phyloP scores from a whole-genome alignment of 2,888 invertebrate genomes.

The Sussaba pulchella region DNA sequence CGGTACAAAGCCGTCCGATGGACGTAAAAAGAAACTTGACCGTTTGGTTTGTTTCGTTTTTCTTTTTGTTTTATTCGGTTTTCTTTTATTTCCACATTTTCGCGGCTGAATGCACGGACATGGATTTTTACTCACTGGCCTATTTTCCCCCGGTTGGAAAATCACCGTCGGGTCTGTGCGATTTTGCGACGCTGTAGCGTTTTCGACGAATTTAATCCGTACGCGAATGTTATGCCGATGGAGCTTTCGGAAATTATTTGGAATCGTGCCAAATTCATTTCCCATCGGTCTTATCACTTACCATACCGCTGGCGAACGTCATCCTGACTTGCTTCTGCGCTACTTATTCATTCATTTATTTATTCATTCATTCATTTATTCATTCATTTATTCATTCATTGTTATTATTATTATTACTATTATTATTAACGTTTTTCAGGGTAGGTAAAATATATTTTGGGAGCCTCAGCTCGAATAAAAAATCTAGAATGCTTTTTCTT shows the following conservation, averaged over 20 bases:
- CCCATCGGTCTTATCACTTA: not conserved
- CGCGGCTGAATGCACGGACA: not conserved
- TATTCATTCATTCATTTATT: no score
- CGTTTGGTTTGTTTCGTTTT: conserved; percentile 13
- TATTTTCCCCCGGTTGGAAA: not conserved
- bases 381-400: conserved; percentile 21
- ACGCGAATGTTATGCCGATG: not conserved
- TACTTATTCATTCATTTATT: conserved; percentile 20
- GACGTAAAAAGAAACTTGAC: not conserved
- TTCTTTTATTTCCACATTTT: no score
- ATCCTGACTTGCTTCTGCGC: not conserved
- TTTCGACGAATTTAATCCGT: conserved; percentile 14
- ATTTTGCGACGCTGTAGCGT: not conserved
- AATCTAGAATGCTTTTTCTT: no score
- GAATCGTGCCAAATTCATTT: conserved; percentile 30
- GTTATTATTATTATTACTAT: conserved; percentile 19
- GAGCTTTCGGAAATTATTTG: conserved; percentile 40
- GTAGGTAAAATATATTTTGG: no score
- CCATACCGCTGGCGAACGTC: not conserved
- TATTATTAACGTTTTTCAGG: no score
- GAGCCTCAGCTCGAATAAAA: no score
- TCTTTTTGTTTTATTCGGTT: conserved; percentile 48
- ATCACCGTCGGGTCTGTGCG: not conserved
- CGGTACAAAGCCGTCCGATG: no score
- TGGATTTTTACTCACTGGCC: conserved; percentile 17